Conservation (phyloP, 2,888 invertebrate species). For the Heliconius cydno region DNA sequence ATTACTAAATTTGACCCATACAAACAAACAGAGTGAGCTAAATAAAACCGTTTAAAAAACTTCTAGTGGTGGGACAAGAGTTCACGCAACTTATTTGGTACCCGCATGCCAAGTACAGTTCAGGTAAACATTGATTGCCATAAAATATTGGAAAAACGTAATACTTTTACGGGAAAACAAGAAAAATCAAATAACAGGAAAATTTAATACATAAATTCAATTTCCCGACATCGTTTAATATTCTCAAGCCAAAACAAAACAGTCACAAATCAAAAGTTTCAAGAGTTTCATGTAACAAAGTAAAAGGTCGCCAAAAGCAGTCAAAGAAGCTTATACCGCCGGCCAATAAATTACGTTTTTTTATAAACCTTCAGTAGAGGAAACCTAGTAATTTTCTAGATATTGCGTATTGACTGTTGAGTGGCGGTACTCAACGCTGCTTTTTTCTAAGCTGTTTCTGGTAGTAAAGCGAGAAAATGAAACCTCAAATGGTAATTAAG, state of each 20-base stretch:
- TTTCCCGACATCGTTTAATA: neutral
- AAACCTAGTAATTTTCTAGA: neutral
- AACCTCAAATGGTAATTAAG: too few relatives aligned
- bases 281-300: neutral
- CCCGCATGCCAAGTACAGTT: neutral
- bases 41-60: too few relatives aligned
- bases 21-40: too few relatives aligned
- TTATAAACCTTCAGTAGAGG: too few relatives aligned
- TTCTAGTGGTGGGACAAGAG: too few relatives aligned
- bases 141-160: neutral
- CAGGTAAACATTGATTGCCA: neutral
- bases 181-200: neutral
- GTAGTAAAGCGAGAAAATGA: too few relatives aligned
- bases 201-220: constrained; percentile 7
- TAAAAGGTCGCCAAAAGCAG: neutral
- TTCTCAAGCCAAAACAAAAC: constrained; percentile 6
- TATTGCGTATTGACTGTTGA: too few relatives aligned
- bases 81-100: neutral
- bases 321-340: neutral
- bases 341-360: neutral
- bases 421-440: too few relatives aligned
- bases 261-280: constrained; percentile 6
- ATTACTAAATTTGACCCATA: too few relatives aligned
- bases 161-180: neutral
- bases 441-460: too few relatives aligned